Conservation (phyloP, 2,113 vertebrate genomes). For the Scopus umbretta region DNA sequence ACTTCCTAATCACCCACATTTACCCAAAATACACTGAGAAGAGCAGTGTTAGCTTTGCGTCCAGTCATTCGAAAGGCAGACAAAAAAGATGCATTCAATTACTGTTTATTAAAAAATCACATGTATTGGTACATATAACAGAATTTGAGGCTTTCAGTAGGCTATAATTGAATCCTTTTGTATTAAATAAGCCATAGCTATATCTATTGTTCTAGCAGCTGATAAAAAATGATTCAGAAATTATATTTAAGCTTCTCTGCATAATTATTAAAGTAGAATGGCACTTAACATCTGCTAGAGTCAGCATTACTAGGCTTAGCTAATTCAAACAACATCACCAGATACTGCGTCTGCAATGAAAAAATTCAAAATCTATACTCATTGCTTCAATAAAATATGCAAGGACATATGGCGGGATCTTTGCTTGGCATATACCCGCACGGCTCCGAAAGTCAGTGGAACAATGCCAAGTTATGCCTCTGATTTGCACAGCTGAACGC, state of each 20-base stretch:
- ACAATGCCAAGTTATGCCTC: accelerated
- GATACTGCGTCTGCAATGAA: neutral
- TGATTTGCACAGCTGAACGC: neutral
- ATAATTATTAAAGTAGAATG: constrained; percentile 7
- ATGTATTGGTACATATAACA: neutral
- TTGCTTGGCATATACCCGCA: neutral
- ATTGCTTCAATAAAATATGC: neutral
- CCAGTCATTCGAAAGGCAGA: neutral
- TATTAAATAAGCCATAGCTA: neutral
- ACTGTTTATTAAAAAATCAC: constrained; percentile 14
- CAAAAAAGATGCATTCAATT: neutral
- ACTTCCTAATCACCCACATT: neutral
- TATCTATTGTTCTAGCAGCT: neutral
- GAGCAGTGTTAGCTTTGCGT: neutral
- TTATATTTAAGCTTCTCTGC: constrained; percentile 1
- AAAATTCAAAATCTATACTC: neutral
- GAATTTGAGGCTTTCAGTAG: neutral
- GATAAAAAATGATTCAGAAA: constrained; percentile 1
- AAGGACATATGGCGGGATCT: neutral
- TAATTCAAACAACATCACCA: neutral
- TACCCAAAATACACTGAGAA: neutral
- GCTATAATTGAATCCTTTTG: neutral
- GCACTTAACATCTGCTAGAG: neutral
- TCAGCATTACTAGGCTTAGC: neutral
- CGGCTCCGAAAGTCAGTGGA: neutral